These are phyloP conservation scores for Silurus asotus DNA, from an alignment of 2,113 vertebrate genomes.

Conservation along the genomic window DNA sequence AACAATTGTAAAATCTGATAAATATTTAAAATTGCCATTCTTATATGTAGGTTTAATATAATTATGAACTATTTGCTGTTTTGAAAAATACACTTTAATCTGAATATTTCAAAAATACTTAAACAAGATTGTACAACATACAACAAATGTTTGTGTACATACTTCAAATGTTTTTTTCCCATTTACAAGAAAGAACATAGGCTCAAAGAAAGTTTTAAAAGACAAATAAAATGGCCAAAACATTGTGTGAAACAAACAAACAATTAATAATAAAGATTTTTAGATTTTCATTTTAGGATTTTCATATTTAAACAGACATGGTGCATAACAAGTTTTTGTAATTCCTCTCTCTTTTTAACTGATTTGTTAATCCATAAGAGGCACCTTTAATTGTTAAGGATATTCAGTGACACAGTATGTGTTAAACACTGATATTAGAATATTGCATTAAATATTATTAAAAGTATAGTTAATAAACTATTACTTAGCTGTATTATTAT, in stretches of 20 bases:
- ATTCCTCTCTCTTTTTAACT: not conserved
- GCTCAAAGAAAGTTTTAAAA: not conserved
- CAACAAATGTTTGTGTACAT: not conserved
- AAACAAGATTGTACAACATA: not conserved
- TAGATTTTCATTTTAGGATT: not conserved
- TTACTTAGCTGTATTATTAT: not conserved
- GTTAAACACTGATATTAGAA: not conserved
- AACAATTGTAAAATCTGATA: conserved; percentile 17
- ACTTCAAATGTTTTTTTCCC: not conserved
- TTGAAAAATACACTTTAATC: conserved; percentile 7
- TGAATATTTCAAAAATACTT: conserved; percentile 23
- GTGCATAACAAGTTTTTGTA: not conserved
- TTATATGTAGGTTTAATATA: conserved; percentile 6
- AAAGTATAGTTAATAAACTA: not conserved
- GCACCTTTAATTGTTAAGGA: not conserved
- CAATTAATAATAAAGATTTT: not conserved
- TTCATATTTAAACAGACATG: not conserved
- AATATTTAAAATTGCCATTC: conserved; percentile 10
- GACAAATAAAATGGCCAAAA: not conserved
- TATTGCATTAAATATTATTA: not conserved
- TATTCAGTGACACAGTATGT: not conserved
- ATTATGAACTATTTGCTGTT: conserved; percentile 2
- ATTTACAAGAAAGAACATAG: not conserved
- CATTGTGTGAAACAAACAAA: not conserved
- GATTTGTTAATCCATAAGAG: not conserved